Conservation (phyloP, 2,113 vertebrate species). For the Columba janthina region DNA sequence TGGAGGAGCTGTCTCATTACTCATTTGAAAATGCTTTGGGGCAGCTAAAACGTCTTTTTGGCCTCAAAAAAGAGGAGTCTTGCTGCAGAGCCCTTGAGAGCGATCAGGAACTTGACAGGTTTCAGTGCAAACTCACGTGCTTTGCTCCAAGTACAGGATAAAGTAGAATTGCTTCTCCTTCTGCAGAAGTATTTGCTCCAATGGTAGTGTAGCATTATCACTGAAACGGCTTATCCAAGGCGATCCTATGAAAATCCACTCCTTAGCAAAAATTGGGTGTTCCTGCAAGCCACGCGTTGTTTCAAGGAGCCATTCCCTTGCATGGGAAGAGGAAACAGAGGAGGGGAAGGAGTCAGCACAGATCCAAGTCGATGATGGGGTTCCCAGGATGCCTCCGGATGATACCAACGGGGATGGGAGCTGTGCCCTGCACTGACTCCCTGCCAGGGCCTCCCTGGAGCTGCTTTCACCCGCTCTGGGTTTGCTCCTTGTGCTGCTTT, state of each 20-base stretch:
- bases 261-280: not conserved
- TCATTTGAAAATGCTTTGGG: not conserved
- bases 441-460: not conserved
- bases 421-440: not conserved
- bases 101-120: not conserved
- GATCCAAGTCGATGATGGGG: not conserved
- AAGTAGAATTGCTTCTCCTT: not conserved
- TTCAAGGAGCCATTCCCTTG: slow-evolving; percentile 3
- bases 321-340: not conserved
- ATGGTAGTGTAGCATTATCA: not conserved
- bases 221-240: not conserved
- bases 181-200: not conserved
- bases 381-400: not conserved
- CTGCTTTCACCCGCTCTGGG: not conserved
- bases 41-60: not conserved
- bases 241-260: not conserved
- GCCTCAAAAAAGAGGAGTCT: not conserved
- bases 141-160: not conserved
- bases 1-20: not conserved
- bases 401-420: rapidly evolving
- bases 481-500: not conserved
- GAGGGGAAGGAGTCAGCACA: not conserved
- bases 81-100: not conserved
- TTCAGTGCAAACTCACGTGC: rapidly evolving
- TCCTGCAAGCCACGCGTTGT: not conserved